A percentile compares a stretch with the other conserved stretches of the same genome.
phyloP scores from a whole-genome alignment of 64 coral and sea anemone species.

The Montipora capricornis region DNA sequence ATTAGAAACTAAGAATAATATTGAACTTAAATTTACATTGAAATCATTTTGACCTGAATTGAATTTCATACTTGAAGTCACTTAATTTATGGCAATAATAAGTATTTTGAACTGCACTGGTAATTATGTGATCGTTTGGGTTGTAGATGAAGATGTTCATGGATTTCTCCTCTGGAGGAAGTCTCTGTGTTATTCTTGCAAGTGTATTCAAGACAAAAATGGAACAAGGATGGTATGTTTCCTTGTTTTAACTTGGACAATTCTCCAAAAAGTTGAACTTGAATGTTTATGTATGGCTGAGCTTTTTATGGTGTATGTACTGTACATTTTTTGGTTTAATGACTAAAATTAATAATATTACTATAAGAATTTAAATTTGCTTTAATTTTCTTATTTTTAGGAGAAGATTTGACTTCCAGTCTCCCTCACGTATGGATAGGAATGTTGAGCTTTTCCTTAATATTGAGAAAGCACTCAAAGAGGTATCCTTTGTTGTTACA shows the following conservation, averaged over 20 bases:
- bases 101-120: background rate
- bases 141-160: slow-evolving; percentile 93
- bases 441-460: slow-evolving; percentile 99
- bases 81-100: too few relatives aligned
- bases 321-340: too few relatives aligned
- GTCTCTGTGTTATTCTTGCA: slow-evolving; percentile 87
- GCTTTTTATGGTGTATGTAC: too few relatives aligned
- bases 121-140: background rate
- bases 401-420: slow-evolving; percentile 99
- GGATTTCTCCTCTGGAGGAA: slow-evolving; percentile 86
- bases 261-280: background rate
- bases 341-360: too few relatives aligned
- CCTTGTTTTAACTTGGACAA: background rate
- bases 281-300: too few relatives aligned
- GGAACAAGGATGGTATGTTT: slow-evolving; percentile 96
- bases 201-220: slow-evolving; percentile 94
- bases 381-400: slow-evolving; percentile 5
- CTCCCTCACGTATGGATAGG: slow-evolving; percentile 96
- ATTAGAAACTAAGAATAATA: too few relatives aligned
- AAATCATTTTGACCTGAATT: too few relatives aligned
- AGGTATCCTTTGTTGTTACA: slow-evolving; percentile 32
- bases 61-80: too few relatives aligned
- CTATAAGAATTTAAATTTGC: background rate
- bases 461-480: slow-evolving; percentile 96
- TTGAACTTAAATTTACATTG: too few relatives aligned